Base-by-base conservation (phyloP, 2,797 vertebrate species). In the Valencia hispanica region DNA sequence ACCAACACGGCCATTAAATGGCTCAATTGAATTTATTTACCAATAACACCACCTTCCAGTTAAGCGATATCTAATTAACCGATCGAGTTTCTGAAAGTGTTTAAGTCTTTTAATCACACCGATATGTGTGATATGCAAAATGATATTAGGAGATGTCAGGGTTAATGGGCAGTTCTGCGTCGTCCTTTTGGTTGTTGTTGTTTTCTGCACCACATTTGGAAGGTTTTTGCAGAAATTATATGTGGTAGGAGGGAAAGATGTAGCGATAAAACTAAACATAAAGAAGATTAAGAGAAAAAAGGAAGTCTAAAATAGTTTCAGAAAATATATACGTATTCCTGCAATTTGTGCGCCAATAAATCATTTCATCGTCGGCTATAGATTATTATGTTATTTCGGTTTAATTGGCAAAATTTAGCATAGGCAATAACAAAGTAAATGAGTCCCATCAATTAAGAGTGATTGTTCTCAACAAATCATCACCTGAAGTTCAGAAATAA, bases 141-240 rank as follows among this genome's bases (percentile, higher is more conserved):
- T 47, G 39, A 53, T 22, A 51, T 72, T 20, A 59, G 53, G 32
- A 36, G 22, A 7, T 43, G 25, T n/a, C 25, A 15, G 65, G 22
- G 39, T 36, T 7, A 5, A 51, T 36, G 36, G 15, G 36, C 14
- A 4, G 36, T 57, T 72, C 70, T 59, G 71, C 55, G 53, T 34
- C 55, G 73, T 30, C 65, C 27, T 78, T 68, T 73, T 78, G 59
- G 5, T 81, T 77, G 51, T 83, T 84, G 36, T 70, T 83, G 27
- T 84, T 75, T 30, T 55, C 72, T 82, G 82, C 80, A 87, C 68
- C 78, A 80, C 88, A 83, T 83, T 84, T 84, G 59, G 59, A 72
- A 59, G 48, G 39, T 5, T 77, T n/a, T 47, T 72, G 74, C 74
- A 72, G 55, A 69, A 63, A 66, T 43, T 68, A 73, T 50, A 79